A percentile compares a stretch with the other conserved stretches of the same genome.
Evolutionary conservation across 2,888 invertebrate species (phyloP).

Genomic region (Cerceris ruficornis): DNA sequence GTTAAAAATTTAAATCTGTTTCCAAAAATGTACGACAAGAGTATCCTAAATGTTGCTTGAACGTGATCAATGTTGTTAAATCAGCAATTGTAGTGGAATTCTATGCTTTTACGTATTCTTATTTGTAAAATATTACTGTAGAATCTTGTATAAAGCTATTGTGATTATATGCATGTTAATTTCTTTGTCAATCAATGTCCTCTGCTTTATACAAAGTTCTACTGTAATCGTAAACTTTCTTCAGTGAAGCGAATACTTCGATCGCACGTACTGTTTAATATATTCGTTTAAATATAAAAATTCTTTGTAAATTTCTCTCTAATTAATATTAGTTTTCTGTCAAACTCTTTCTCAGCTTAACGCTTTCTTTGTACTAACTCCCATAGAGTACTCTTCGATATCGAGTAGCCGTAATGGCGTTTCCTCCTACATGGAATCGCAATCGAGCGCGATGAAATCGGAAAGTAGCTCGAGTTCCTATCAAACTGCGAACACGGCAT

Average conservation of each 20-base stretch:
- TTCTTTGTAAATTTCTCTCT: background rate
- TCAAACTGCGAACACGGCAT: slow-evolving; percentile 37
- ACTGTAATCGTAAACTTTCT: too few relatives aligned
- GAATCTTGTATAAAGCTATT: too few relatives aligned
- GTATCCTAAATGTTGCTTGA: background rate
- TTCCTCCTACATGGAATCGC: slow-evolving; percentile 78
- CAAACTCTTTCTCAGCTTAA: background rate
- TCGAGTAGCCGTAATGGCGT: slow-evolving; percentile 78
- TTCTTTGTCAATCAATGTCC: too few relatives aligned
- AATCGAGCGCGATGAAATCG: slow-evolving; percentile 64
- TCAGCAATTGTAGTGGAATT: too few relatives aligned
- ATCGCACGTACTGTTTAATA: background rate
- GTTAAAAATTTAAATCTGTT: background rate
- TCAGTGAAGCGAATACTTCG: too few relatives aligned
- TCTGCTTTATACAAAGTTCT: too few relatives aligned
- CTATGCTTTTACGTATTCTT: too few relatives aligned
- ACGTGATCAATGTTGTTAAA: slow-evolving; percentile 1
- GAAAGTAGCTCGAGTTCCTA: slow-evolving; percentile 72
- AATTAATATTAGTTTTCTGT: background rate
- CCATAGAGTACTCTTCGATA: slow-evolving; percentile 78
- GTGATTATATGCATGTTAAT: too few relatives aligned
- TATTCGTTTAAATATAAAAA: background rate
- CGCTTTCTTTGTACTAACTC: slow-evolving; percentile 13
- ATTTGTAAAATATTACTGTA: too few relatives aligned
- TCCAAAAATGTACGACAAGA: background rate